Base-by-base conservation (phyloP, 2,888 invertebrate genomes). In the Rotaria socialis region DNA sequence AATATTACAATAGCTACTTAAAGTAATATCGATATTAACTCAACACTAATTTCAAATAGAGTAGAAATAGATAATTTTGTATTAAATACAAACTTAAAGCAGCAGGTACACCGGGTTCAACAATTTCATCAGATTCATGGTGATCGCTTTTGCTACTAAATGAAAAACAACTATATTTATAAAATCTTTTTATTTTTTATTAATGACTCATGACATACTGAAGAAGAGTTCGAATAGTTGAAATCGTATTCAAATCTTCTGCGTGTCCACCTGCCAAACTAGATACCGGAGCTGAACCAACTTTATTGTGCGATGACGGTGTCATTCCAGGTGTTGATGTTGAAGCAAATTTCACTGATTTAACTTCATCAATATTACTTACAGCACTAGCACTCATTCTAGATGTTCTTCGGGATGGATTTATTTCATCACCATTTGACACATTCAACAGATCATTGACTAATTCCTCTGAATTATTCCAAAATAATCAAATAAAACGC, bases 221-320 rank as follows among this genome's bases (percentile, higher is more conserved):
- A 47, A 80, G 80, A 47, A 80, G 80, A 43, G 47, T 80, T 47
- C 47, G 43, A 47, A 80, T 80, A 24, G 80, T 80, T 41, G 80
- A 80, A 80, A 80, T 80, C 2, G 80, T 80, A 43, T 67, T 67
- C 19, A 67, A 35, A 35, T 67, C 67, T 35, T 67, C 67, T 4
- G 67, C 3, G 1, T 35, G 67, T 67, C 67, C 67, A 67, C 35
- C 35, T 19, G 67, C 35, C 10, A 67, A 19, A 67, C 35, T 14
- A 67, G 19, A 5, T 10, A 16, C 2, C 6, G 14, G 1, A 35
- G 27, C 35, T 16, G 67, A 27, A 19, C 14, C 67, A 3, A 8
- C 2, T 27, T 67, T 67, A 67, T 27, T 67, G 35, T 35, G 14
- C 24, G 67, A 35, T 67, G 8, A 24, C 14, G 80, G n/a, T 80